These are phyloP conservation scores for Pongo abelii DNA, from an alignment of 2,113 vertebrate species.

Conservation along the genomic window DNA sequence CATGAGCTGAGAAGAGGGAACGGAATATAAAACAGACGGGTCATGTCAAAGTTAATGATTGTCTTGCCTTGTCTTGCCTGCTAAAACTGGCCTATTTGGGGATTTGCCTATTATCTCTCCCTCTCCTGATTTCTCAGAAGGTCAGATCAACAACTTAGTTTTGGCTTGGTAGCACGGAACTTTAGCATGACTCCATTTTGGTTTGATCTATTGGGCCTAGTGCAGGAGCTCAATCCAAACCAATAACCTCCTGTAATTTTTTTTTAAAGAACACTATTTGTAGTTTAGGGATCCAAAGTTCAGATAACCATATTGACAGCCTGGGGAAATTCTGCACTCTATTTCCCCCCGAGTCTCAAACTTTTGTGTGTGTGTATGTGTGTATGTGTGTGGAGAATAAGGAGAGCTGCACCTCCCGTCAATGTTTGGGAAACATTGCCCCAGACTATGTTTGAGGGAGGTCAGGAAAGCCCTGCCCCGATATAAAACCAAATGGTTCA, in stretches of 20 bases:
- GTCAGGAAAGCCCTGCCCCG: neutral
- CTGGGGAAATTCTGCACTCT: neutral
- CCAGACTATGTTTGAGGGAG: neutral
- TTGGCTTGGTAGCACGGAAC: neutral
- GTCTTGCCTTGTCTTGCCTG: neutral
- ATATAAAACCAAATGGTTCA: neutral
- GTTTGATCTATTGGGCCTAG: neutral
- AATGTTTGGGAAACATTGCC: neutral
- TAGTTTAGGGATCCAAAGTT: neutral
- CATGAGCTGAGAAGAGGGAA: neutral
- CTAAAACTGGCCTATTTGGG: neutral
- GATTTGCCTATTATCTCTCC: neutral
- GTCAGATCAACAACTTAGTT: neutral
- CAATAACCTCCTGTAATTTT: neutral
- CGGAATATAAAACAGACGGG: neutral
- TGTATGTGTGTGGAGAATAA: neutral
- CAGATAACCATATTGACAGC: neutral
- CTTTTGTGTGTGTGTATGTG: neutral
- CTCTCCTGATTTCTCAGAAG: neutral
- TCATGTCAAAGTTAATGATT: neutral
- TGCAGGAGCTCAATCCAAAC: neutral
- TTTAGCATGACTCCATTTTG: neutral
- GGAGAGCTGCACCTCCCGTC: accelerated
- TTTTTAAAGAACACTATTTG: neutral
- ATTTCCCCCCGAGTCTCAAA: neutral